Base-by-base conservation (phyloP, 1,140 invertebrate species). In the Pseudachorutes palmiensis region DNA sequence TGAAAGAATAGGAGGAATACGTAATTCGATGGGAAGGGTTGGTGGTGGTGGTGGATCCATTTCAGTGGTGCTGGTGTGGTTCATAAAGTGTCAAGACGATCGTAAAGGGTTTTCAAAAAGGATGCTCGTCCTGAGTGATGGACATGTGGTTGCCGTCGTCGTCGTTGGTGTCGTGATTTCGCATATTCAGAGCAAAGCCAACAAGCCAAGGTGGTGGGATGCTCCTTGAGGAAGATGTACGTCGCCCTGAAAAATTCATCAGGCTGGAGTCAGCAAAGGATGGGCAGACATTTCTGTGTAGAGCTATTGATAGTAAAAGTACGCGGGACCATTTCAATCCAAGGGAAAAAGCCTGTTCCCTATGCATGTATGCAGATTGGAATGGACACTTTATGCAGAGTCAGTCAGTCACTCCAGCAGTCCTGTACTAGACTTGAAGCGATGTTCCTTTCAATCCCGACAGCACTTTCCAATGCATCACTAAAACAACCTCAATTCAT, bases 361-460 rank as follows among this genome's bases (percentile, higher is more conserved):
- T 55, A 55, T 55, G 51, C 51, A 55, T 55, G 51, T 55, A 55
- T 55, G 51, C 51, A 55, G 51, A 55, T 55, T 55, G 51, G 24
- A 55, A 55, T 55, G 51, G 51, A 55, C 51, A 55, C 51, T 55
- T 55, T 55, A 55, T 55, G 51, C 51, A 22, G 51, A 55, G 51
- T 55, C 51, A 55, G 51, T 55, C 24, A 45, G 36, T 19, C 19
- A 12, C 36, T 45, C 36, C 36, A 45, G n/a, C n/a, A n/a, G n/a
- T n/a, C n/a, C n/a, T n/a, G n/a, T n/a, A n/a, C n/a, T n/a, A n/a
- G n/a, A n/a, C n/a, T n/a, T n/a, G n/a, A n/a, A n/a, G n/a, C n/a
- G n/a, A n/a, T n/a, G n/a, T n/a, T n/a, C n/a, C n/a, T n/a, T n/a
- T n/a, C n/a, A n/a, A n/a, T n/a, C n/a, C n/a, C n/a, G n/a, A n/a